Evolutionary conservation across 92 coral and sea anemone genomes (phyloP).

Genomic region (Siderastrea radians): DNA sequence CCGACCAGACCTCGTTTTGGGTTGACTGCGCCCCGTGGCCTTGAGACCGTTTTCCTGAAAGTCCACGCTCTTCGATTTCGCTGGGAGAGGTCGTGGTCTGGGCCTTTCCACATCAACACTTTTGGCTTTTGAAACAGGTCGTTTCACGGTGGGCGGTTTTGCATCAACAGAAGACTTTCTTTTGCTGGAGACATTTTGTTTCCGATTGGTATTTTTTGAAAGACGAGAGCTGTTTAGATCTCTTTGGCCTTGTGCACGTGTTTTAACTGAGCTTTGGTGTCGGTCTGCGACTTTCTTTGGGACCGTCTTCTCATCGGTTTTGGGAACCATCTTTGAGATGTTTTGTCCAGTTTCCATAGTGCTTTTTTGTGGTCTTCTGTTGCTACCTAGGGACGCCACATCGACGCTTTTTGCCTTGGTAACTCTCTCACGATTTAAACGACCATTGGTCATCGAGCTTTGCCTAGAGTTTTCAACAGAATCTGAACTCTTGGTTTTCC

Average conservation of each 20-base stretch:
- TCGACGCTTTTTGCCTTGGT: constrained; percentile 30
- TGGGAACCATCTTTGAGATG: background rate
- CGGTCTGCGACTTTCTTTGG: background rate
- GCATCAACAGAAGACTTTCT: background rate
- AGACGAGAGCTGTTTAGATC: background rate
- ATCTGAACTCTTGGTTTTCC: constrained; percentile 20
- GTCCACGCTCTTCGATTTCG: constrained; percentile 30
- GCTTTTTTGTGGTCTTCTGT: constrained; percentile 6
- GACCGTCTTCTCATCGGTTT: background rate
- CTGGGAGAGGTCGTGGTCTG: constrained; percentile 19
- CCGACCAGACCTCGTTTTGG: background rate
- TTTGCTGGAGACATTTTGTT: background rate
- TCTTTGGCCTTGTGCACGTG: constrained; percentile 28
- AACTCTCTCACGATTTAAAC: constrained; percentile 6
- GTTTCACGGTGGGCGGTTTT: constrained; percentile 1
- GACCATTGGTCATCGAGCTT: background rate
- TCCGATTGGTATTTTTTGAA: background rate
- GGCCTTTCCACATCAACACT: constrained; percentile 27
- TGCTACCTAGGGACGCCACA: background rate
- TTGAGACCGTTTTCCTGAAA: background rate
- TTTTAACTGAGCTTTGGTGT: constrained; percentile 9
- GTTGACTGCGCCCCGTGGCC: background rate
- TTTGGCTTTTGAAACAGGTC: constrained; percentile 14
- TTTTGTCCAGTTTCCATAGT: background rate
- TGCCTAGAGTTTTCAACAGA: background rate